Base-by-base conservation (phyloP, 2,113 vertebrate genomes). In the Syngnathus scovelli region DNA sequence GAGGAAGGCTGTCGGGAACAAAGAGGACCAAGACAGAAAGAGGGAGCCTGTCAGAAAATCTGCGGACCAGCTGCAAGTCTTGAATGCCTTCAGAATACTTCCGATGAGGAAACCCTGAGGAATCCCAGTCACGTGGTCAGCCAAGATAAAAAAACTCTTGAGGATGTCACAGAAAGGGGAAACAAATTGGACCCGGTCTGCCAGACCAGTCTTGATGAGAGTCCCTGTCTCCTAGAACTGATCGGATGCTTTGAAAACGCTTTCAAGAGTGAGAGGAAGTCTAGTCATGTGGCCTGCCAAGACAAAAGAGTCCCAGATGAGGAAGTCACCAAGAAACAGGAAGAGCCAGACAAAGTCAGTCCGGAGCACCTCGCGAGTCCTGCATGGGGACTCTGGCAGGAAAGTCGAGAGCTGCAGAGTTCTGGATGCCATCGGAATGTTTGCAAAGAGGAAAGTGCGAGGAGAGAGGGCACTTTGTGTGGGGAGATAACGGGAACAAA, bases 281-380 rank as follows among this genome's bases (percentile, higher is more conserved):
- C 52, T 23, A 55, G 21, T 52, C n/a, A 52, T 52, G 49, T 9
- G 8, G 18, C 49, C 49, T 6, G 49, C 21, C 52, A 27, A 55
- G n/a, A 55, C 52, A 55, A 55, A 55, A 55, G 21, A 12, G 10
- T 23, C 74, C 70, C 83, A n/a, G 62, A 62, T 7, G 67, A 63
- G 39, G 65, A 55, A 73, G 13, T n/a, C 18, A 0, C 61, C 64
- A 76, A 78, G 69, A 78, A 73, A 37, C 83, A 81, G 77, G 85
- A 83, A 86, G 80, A 73, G 64, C 64, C 1, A 61, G 68, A 78
- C 74, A 84, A 85, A 78, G 71, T 74, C 44, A 52, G 68, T 61
- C 23, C 6, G 54, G 71, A 72, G 67, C 67, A 48, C 10, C 51
- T 58, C 69, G 70, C 66, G 51, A 62, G 69, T 65, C 54, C 58